Base-by-base conservation (phyloP, 2,888 invertebrate genomes). In the Cryptus viduatorius region DNA sequence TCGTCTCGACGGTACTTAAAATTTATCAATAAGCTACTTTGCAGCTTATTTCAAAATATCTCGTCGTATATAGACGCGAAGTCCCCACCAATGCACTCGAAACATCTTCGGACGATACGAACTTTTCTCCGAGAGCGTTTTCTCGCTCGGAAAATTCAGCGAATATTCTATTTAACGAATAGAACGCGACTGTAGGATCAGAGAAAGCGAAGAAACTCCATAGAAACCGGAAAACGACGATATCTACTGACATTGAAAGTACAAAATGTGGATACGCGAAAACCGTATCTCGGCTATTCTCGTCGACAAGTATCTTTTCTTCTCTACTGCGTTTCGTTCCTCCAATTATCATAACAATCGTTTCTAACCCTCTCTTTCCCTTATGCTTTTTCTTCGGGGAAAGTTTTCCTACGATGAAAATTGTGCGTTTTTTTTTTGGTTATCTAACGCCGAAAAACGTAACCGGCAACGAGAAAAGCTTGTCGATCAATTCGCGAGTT, bases 1-100 rank as follows among this genome's bases (percentile, higher is more conserved):
- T 68, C 61, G 75, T 44, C 71, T 80, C 69, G 53, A 82, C 68
- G 83, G 87, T 88, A 88, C 87, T 90, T 90, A 88, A 86, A 86
- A 89, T 89, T 90, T 89, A 89, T 89, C 87, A 87, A 89, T 89
- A 86, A n/a, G 83, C 78, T 73, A 79, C 77, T 53, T 56, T 42
- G 53, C 24, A 67, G 71, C 37, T 65, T 29, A 48, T 37, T 53
- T 16, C 29, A 61, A 67, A 72, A 24, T 50, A 72, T 72, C 72
- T 10, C 53, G 79, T 68, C 67, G 44, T 59, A 19, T 83, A 12
- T 42, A 24, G 2, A 24, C 73, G 3, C 69, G 31, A 24, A 16
- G 29, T 44, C 56, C 42, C 48, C 1, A 4, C 64, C 2, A 48
- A 68, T 48, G 73, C 72, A 80, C 80, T 84, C 72, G 72, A 80